Conservation (phyloP, 2,797 vertebrate species). For the Alosa sapidissima region DNA sequence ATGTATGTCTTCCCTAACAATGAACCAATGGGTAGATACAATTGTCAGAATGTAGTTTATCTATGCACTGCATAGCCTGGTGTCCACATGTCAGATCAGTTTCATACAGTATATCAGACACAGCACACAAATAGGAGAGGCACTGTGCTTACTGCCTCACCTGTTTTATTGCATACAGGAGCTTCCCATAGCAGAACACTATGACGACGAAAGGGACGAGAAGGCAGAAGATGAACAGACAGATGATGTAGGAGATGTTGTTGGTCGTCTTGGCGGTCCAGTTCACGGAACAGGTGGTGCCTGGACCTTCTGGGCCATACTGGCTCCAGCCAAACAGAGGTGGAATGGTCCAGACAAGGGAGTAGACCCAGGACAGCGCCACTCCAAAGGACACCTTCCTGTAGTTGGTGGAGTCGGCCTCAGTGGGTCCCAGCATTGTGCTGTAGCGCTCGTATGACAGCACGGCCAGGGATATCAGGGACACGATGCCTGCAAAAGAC, state of each 20-base stretch:
- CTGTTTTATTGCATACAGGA: slow-evolving; percentile 76
- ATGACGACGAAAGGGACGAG: slow-evolving; percentile 77
- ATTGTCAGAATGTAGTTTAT: not conserved
- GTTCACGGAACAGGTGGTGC: slow-evolving; percentile 80
- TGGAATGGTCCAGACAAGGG: slow-evolving; percentile 74
- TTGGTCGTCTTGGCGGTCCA: slow-evolving; percentile 76
- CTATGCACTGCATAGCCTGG: not conserved
- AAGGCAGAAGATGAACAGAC: slow-evolving; percentile 81
- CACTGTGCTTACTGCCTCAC: slow-evolving; percentile 55
- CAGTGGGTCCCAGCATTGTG: slow-evolving; percentile 71
- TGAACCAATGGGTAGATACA: too few relatives aligned
- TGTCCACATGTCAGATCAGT: not conserved
- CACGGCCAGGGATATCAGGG: slow-evolving; percentile 78
- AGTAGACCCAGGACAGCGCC: slow-evolving; percentile 80
- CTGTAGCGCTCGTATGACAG: slow-evolving; percentile 80
- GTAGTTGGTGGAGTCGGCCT: slow-evolving; percentile 73
- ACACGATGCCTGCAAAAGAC: slow-evolving; percentile 73
- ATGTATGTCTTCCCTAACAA: too few relatives aligned
- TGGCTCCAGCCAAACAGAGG: slow-evolving; percentile 81
- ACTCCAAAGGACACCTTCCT: slow-evolving; percentile 71
- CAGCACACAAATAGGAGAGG: not conserved
- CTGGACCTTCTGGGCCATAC: slow-evolving; percentile 80
- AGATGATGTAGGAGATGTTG: slow-evolving; percentile 79
- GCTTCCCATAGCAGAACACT: slow-evolving; percentile 77
- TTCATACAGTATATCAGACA: not conserved